Evolutionary conservation across 2,797 vertebrate species (phyloP), one percentile per base, ranked within the genome.

Genomic region (Phataginus tricuspis): DNA sequence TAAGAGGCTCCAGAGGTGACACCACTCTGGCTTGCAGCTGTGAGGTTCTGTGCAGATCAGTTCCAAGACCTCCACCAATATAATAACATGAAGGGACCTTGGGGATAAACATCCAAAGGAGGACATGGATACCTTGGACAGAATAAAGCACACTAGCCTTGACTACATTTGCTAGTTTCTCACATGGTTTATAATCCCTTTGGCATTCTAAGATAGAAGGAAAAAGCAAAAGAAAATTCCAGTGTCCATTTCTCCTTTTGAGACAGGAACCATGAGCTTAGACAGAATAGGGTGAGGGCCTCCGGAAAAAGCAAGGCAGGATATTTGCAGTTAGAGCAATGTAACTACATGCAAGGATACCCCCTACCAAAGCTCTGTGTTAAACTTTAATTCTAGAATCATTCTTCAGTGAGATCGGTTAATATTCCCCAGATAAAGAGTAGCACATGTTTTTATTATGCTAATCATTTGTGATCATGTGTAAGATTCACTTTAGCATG

Each of bases 81-180:
- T 96, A 98, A 95, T 96, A 98, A 98, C 77, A 85, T 1, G 90
- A 98, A 97, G 96, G 85, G 94, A 96, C 59, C 80, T 97, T 96
- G 93, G 89, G 92, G 96, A 97, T 96, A 98, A 98, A 98, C 97
- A 96, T 96, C 96, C 31, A 97, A 97, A 98, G 96, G 97, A 97
- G 95, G 98, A 97, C 94, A 97, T 97, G 96, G 97, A 98, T 93
- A 95, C 94, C 93, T 98, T 72, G 0, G 5, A 97, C 94, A 66
- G 96, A 98, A 98, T 95, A 97, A 96, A 98, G 97, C 96, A 97
- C 95, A 97, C 88, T 88, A 39, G 29, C 34, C 57, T 79, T 91
- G 18, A 86, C 8, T 97, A 74, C 5, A 4, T 92, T 95, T 97
- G 86, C 96, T 96, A 95, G 89, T 94, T 98, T 97, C 92, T 96